Base-by-base conservation (phyloP, 2,113 vertebrate species). In the Oncorhynchus clarkii region DNA sequence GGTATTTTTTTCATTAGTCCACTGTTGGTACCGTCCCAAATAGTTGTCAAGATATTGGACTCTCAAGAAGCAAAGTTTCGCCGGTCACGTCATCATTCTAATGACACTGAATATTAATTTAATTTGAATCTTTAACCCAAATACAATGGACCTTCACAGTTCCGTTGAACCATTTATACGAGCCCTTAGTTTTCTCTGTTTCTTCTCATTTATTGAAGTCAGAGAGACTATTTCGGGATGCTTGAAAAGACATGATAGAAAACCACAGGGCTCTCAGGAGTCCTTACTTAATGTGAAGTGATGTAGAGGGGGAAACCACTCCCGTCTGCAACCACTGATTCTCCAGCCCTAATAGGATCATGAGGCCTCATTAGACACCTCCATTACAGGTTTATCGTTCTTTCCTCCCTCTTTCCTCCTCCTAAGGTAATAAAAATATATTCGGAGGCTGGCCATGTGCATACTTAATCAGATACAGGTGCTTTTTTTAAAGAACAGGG, bases 291-390 rank as follows among this genome's bases (percentile, higher is more conserved):
- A 70, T 59, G 69, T 45, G 51, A 57, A 27, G 51, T 26, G 39
- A 59, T 74, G 60, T 78, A 78, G 48, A 49, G 14, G 59, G 39
- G 45, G 70, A 74, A 78, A 57, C 67, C 51, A 68, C 70, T 69
- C n/a, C 24, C 73, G 39, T 34, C n/a, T 64, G 66, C 45, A 57
- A 48, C 73, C 34, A 49, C 34, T 76, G 73, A 72, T 78, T 71
- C 67, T 24, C 71, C 67, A 65, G 73, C 31, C 49, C 72, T 81
- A 79, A 77, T 78, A 67, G 77, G 71, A 84, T 84, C 82, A 81
- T 64, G 76, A 74, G 29, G 62, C 60, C 74, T 84, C 82, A 81
- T 84, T 84, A 84, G 79, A 79, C 54, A 59, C 31, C 64, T 64
- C 71, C 64, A 64, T 76, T 81, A 68, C 72, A 75, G 54, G 64